phyloP scores from a whole-genome alignment of 2,797 vertebrate genomes.

The Anas capensis region DNA sequence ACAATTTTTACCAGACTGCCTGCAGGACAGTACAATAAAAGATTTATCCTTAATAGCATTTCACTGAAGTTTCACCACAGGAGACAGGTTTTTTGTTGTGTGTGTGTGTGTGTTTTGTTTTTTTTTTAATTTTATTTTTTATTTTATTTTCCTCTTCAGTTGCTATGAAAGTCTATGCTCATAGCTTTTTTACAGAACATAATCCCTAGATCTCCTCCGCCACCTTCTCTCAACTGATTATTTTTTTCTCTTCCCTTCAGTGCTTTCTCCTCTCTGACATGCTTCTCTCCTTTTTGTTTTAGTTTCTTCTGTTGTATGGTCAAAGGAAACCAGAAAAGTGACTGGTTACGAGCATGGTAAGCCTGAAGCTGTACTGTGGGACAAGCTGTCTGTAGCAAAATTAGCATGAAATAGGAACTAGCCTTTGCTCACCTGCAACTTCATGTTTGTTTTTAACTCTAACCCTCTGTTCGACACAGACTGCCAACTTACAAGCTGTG shows the following conservation, averaged over 20 bases:
- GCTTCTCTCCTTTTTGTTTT: slow-evolving; percentile 13
- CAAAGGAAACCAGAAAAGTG: slow-evolving; percentile 11
- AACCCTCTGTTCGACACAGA: neutral
- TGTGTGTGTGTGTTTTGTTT: neutral
- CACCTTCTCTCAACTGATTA: slow-evolving; percentile 3
- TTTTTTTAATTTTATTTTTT: neutral
- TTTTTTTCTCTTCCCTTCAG: neutral
- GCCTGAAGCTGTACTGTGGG: neutral
- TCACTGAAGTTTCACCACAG: slow-evolving; percentile 68
- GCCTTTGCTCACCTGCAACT: neutral
- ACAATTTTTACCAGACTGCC: slow-evolving; percentile 73
- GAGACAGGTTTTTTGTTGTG: slow-evolving; percentile 60
- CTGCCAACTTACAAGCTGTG: neutral
- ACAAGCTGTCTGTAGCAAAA: neutral
- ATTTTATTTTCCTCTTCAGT: slow-evolving; percentile 13
- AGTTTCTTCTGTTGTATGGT: neutral
- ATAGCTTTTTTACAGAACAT: neutral
- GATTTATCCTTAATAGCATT: slow-evolving; percentile 75
- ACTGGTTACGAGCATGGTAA: neutral
- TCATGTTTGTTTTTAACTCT: neutral
- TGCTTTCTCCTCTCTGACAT: slow-evolving; percentile 8
- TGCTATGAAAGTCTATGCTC: slow-evolving; percentile 16
- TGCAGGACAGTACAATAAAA: slow-evolving; percentile 78
- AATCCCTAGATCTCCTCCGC: slow-evolving; percentile 50
- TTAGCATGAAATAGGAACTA: neutral